A percentile compares a stretch with the other conserved stretches of the same genome.
Evolutionary conservation across 2,888 invertebrate species (phyloP).

Genomic region (Hymenopus coronatus): DNA sequence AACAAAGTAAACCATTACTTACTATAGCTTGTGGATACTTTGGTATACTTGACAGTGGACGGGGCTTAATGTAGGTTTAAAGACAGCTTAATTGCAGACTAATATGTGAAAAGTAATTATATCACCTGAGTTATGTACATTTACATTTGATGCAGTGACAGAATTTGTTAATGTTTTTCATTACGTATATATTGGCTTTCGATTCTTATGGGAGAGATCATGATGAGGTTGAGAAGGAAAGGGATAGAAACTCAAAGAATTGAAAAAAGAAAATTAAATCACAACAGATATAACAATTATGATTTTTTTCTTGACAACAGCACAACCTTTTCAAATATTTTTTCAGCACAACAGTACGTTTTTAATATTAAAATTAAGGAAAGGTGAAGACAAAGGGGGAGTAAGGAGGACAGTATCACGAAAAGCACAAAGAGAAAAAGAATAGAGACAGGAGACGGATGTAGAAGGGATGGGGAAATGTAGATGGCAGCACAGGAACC

Average conservation of each 20-base stretch:
- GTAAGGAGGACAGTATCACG: background rate
- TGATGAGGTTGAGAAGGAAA: background rate
- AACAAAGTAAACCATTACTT: too few relatives aligned
- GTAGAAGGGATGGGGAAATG: background rate
- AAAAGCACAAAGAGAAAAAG: conserved; percentile 2
- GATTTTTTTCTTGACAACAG: conserved; percentile 47
- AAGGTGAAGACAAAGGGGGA: conserved; percentile 22
- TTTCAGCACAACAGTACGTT: conserved; percentile 36
- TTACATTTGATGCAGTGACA: too few relatives aligned
- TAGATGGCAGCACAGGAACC: too few relatives aligned
- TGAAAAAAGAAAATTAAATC: conserved; percentile 46
- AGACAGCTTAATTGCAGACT: too few relatives aligned
- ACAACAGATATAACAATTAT: conserved; percentile 52
- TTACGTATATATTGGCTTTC: too few relatives aligned
- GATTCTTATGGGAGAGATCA: too few relatives aligned
- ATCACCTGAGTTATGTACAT: too few relatives aligned
- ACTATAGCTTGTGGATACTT: too few relatives aligned
- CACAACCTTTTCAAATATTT: conserved; percentile 50
- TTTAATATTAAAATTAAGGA: conserved; percentile 36
- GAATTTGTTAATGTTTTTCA: too few relatives aligned
- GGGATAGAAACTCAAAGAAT: conserved; percentile 13
- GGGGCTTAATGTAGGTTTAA: too few relatives aligned
- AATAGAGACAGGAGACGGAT: background rate
- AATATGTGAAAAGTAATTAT: too few relatives aligned
- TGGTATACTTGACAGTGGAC: too few relatives aligned